Percentiles rank a stretch among this genome's conserved stretches.
phyloP scores from a whole-genome alignment of 2,888 invertebrate genomes.

The Troglohyphantes excavatus region DNA sequence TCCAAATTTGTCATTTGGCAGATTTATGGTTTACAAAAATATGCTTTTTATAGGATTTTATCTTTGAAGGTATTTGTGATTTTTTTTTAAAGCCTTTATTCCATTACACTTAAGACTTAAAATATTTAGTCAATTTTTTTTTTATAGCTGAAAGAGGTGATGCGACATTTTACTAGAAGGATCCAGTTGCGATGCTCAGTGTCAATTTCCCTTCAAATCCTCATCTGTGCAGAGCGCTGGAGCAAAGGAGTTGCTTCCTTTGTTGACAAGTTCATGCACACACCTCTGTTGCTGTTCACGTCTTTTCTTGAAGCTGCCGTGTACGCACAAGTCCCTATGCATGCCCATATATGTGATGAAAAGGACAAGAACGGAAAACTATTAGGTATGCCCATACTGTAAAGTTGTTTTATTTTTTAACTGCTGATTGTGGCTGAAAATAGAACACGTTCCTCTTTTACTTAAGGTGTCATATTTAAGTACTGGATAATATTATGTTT shows the following conservation, averaged over 20 bases:
- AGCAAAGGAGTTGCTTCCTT: slow-evolving; percentile 85
- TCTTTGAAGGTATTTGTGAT: too few species aligned
- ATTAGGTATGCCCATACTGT: slow-evolving; percentile 25
- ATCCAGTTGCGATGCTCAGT: background rate
- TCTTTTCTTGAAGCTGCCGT: slow-evolving; percentile 89
- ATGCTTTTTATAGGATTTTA: too few species aligned
- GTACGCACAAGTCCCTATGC: slow-evolving; percentile 84
- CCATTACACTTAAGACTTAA: too few species aligned
- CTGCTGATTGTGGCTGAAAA: background rate
- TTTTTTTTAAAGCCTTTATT: too few species aligned
- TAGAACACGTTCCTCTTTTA: background rate
- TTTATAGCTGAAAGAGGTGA: slow-evolving; percentile 44
- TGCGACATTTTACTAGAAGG: slow-evolving; percentile 7
- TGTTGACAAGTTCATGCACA: slow-evolving; percentile 84
- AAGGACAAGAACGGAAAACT: slow-evolving; percentile 22
- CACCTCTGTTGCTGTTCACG: slow-evolving; percentile 87
- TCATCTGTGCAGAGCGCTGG: slow-evolving; percentile 86
- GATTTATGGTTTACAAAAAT: too few species aligned
- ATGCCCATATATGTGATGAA: slow-evolving; percentile 72
- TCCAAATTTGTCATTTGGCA: too few species aligned
- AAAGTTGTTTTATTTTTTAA: background rate
- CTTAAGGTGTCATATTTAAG: background rate
- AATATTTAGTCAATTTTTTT: too few species aligned
- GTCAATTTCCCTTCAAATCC: slow-evolving; percentile 81
- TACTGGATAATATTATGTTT: background rate